Percentiles rank a stretch among this genome's conserved stretches.
These are phyloP conservation scores for Linnaemya tessellans DNA, from an alignment of 2,888 invertebrate genomes.

Conservation along the genomic window DNA sequence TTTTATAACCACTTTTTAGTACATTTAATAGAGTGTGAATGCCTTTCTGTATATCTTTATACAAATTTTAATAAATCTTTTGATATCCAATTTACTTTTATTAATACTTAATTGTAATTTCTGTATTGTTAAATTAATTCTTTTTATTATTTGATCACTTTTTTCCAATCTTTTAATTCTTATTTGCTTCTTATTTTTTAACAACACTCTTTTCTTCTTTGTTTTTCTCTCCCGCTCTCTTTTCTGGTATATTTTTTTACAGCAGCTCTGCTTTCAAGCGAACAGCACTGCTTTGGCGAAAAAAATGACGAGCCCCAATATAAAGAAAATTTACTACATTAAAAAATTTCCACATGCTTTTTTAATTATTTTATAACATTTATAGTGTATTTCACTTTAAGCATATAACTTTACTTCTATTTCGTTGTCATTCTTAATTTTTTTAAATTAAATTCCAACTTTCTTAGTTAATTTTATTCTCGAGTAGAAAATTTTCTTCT, in stretches of 20 bases:
- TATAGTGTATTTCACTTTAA: slow-evolving; percentile 41
- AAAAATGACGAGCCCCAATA: slow-evolving; percentile 71
- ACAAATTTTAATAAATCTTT: slow-evolving; percentile 61
- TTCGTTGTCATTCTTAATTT: slow-evolving; percentile 49
- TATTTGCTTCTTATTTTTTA: slow-evolving; percentile 65
- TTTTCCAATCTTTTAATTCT: slow-evolving; percentile 53
- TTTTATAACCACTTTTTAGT: slow-evolving; percentile 16
- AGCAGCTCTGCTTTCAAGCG: slow-evolving; percentile 46
- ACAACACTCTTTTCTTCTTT: slow-evolving; percentile 57
- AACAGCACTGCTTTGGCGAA: slow-evolving; percentile 61
- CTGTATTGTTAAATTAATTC: slow-evolving; percentile 49
- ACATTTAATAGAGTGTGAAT: slow-evolving; percentile 16
- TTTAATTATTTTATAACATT: slow-evolving; percentile 21
- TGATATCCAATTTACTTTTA: slow-evolving; percentile 67
- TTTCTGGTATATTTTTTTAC: slow-evolving; percentile 57
- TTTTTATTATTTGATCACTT: slow-evolving; percentile 55
- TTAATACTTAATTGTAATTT: slow-evolving; percentile 62
- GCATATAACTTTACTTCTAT: slow-evolving; percentile 43
- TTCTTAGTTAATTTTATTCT: slow-evolving; percentile 46
- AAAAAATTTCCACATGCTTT: slow-evolving; percentile 65
- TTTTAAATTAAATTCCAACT: slow-evolving; percentile 34
- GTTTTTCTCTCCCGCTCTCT: slow-evolving; percentile 59
- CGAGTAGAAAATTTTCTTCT: slow-evolving; percentile 65
- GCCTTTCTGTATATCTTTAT: slow-evolving; percentile 27
- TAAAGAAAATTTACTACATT: slow-evolving; percentile 62